Base-by-base conservation (phyloP, 1,140 invertebrate species). In the Drosophila chauvacae region DNA sequence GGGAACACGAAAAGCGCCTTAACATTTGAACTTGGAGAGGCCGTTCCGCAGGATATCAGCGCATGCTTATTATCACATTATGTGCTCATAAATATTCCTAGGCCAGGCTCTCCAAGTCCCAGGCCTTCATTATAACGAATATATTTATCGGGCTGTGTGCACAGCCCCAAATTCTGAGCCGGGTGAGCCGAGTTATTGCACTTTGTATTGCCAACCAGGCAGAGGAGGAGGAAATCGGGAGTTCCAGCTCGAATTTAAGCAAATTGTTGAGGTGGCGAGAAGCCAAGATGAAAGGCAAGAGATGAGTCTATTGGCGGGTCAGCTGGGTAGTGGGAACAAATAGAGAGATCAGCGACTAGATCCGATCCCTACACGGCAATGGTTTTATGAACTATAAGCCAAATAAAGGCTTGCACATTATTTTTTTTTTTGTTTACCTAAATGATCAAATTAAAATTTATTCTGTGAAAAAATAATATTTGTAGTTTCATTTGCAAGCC, bases 21-120 rank as follows among this genome's bases (percentile, higher is more conserved):
- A 88, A 88, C 85, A 81, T 88, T 88, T 88, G 85, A 88, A 88
- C 85, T 75, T 66, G 61, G 48, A 77, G 74, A 53, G 81, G 80
- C 88, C 83, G 77, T 90, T 90, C 85, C 85, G 85, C 85, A 90
- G 85, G 85, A 88, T 88, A 88, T 88, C 85, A 84, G 85, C 63
- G 77, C 85, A 78, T 88, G 85, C 85, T 81, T 88, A 88, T 88
- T 88, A 88, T 88, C 85, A 88, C 85, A 88, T 88, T 88, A 88
- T 77, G 77, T 68, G 51, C 77, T 81, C 76, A 88, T 88, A 88
- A 88, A 88, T 88, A 88, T 88, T 80, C 85, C 74, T 88, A 80
- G 83, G 66, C 78, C 57, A 56, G 73, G 70, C 57, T 51, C 57
- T 48, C 44, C 60, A 3, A 80, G 71, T 77, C 62, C 60, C 65